Base-by-base conservation (phyloP, 2,113 vertebrate species). In the Grus americana region DNA sequence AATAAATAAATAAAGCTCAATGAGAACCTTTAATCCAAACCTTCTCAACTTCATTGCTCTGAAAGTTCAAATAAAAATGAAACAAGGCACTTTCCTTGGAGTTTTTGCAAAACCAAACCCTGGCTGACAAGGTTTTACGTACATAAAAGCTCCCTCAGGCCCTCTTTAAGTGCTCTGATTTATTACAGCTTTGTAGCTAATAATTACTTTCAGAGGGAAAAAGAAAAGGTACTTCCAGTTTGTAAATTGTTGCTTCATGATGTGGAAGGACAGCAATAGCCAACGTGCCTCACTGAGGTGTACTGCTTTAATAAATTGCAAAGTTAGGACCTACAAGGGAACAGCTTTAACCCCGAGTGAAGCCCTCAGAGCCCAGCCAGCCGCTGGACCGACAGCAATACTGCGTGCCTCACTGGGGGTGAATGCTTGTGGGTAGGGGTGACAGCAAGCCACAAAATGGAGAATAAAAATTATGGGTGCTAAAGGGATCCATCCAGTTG, bases 121-220 rank as follows among this genome's bases (percentile, higher is more conserved):
- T 42, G 46, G 67, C 36, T 84, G 76, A 91, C 76, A 84, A 91
- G 68, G 38, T 61, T 91, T 94, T 79, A 79, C 1, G 27, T 89
- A 92, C 34, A 34, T 36, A 58, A 79, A 92, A 87, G 61, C 54
- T 94, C 78, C 70, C 57, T 26, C 65, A 65, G 83, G 84, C 61
- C 40, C 54, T 63, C 40, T 42, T 86, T 87, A 89, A 81, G 40
- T 65, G 70, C 21, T 82, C 36, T 92, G 58, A 91, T 95, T 92
- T 92, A 85, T 81, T 87, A 92, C 61, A 88, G 40, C 62, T 86
- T 91, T 79, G 70, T 78, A 79, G 79, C 46, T 86, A 95, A 88
- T 88, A 96, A 85, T 90, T 89, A 87, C 90, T 95, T 92, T 93
- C 80, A 75, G 70, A 88, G 47, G 52, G 66, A 34, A 85, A 95